Evolutionary conservation across 2,888 invertebrate species (phyloP), one percentile per base, ranked within the genome.

Genomic region (Melanostoma mellinum): DNA sequence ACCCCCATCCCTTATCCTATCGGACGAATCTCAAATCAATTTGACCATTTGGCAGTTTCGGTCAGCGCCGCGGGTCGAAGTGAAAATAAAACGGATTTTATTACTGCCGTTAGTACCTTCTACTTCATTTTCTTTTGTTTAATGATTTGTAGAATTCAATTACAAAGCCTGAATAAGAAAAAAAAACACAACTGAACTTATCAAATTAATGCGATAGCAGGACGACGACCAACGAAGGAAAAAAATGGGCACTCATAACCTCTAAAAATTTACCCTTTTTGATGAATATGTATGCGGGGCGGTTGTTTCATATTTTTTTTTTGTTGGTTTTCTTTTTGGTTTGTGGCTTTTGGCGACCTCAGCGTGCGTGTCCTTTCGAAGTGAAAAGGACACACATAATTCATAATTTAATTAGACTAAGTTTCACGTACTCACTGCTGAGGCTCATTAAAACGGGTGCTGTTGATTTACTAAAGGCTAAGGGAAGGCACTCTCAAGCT

Each of bases 341-440:
- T 53, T 30, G 10, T 55, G 60, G 53, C 40, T 79, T 69, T 65
- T 58, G 65, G 63, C 74, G 69, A 69, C 73, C 74, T 69, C 73
- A 56, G 36, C 9, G 68, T 84, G 84, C 84, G 84, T 84, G 84
- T 84, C 84, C 74, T 79, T 79, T 74, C 53, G 65, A 84, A 65
- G 65, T 79, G 79, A 84, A 84, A 84, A 84, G 78, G 73, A 84
- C 84, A 75, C 84, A 79, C 84, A 85, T 85, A 85, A 85, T 78
- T 85, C 84, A 85, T 85, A 85, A 85, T 85, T 85, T 85, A 85
- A 85, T 85, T 85, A 85, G 84, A 85, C 56, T 79, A 85, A 85
- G 84, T 85, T 80, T 75, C 81, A 85, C 74, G 74, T 84, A 84
- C 73, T 61, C 56, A 53, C 55, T 35, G 30, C 46, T 33, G 53